Evolutionary conservation across 2,113 vertebrate genomes (phyloP).

Genomic region (Mesoclemmys tuberculata): DNA sequence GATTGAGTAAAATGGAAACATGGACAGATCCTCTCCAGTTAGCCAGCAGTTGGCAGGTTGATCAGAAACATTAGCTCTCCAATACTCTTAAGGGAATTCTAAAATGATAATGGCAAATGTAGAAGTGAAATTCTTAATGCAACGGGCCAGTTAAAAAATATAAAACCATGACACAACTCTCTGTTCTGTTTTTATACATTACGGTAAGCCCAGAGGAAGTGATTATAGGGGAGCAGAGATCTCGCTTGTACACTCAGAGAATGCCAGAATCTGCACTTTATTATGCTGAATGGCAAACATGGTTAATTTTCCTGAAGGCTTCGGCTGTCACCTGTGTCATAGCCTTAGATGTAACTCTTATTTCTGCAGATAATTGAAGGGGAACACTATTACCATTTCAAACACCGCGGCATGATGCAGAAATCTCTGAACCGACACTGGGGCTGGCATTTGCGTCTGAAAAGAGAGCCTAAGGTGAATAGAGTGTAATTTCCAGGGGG

Average conservation of each 20-base stretch:
- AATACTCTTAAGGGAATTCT: neutral
- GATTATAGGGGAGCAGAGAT: neutral
- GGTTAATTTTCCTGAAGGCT: neutral
- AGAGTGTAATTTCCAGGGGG: neutral
- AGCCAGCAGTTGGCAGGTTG: neutral
- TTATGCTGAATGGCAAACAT: neutral
- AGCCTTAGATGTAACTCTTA: fast-evolving
- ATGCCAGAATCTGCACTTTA: neutral
- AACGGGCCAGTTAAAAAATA: neutral
- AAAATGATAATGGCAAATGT: neutral
- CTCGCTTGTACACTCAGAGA: neutral
- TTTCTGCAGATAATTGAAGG: constrained; percentile 65
- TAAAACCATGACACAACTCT: neutral
- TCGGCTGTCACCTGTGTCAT: neutral
- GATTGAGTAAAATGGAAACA: neutral
- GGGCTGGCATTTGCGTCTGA: constrained; percentile 73
- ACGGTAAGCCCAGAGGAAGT: neutral
- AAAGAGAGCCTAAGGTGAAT: constrained; percentile 77
- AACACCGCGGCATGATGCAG: constrained; percentile 67
- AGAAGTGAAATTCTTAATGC: neutral
- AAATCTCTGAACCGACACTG: constrained; percentile 73
- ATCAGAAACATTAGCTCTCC: neutral
- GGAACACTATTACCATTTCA: constrained; percentile 75
- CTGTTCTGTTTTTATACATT: neutral
- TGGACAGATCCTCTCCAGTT: neutral